These are phyloP conservation scores for Apamea crenata DNA, from an alignment of 2,888 invertebrate genomes.

Conservation along the genomic window DNA sequence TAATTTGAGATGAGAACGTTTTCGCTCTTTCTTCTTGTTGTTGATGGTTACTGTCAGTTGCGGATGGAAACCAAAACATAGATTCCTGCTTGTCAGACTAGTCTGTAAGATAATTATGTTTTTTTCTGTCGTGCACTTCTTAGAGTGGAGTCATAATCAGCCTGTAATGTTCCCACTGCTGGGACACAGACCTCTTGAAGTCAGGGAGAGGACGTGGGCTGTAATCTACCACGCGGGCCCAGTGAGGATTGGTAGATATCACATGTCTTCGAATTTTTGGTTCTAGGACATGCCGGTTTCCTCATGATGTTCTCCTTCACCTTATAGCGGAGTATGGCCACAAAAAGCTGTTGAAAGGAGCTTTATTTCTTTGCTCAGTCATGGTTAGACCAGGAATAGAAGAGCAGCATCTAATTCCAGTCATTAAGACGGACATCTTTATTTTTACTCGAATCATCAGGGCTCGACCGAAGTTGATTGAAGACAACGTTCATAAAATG, in stretches of 20 bases:
- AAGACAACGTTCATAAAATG: constrained; percentile 47
- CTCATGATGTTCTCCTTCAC: neutral
- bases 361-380: constrained; percentile 5
- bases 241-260: neutral
- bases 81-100: neutral
- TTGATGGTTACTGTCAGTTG: constrained; percentile 24
- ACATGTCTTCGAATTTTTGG: neutral
- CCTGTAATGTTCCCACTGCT: neutral
- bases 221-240: neutral
- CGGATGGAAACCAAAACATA: neutral
- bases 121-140: neutral
- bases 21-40: constrained; percentile 43
- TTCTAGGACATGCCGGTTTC: neutral
- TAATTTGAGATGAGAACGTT: constrained; percentile 75
- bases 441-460: constrained; percentile 25
- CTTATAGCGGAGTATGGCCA: neutral
- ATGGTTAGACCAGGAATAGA: neutral
- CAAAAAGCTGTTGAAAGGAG: neutral
- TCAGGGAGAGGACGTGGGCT: neutral
- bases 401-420: constrained; percentile 8
- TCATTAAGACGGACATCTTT: constrained; percentile 36
- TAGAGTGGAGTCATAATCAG: neutral
- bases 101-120: neutral
- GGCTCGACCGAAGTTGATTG: constrained; percentile 32
- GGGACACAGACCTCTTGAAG: too few species aligned